Evolutionary conservation across 2,113 vertebrate genomes (phyloP).

Genomic region (Noctilio leporinus): DNA sequence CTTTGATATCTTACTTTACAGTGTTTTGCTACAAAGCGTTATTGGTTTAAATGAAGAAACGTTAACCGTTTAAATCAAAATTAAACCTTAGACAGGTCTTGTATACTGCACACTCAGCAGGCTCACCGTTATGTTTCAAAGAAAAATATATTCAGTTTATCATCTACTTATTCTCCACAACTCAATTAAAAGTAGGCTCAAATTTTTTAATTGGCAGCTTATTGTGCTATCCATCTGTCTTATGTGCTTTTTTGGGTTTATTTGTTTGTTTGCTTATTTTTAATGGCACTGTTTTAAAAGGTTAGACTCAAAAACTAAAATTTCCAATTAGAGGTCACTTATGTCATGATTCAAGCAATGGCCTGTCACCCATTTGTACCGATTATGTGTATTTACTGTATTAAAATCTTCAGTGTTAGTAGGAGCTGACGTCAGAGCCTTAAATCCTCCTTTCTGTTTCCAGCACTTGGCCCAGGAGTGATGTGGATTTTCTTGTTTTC

Average conservation of each 20-base stretch:
- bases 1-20: conserved; percentile 58
- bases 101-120: conserved; percentile 44
- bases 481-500: neutral
- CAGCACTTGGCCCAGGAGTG: neutral
- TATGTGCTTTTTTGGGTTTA: neutral
- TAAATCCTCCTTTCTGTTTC: neutral
- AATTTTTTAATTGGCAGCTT: neutral
- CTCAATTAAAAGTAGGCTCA: conserved; percentile 53
- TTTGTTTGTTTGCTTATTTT: neutral
- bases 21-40: conserved; percentile 51
- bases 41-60: conserved; percentile 70
- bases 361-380: neutral
- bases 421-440: neutral
- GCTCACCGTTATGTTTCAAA: too few species aligned
- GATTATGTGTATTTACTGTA: neutral
- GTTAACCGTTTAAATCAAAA: conserved; percentile 67
- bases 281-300: neutral
- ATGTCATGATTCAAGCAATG: neutral
- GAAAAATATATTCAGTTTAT: conserved; percentile 39
- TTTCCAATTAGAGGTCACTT: neutral
- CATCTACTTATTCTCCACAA: conserved; percentile 39
- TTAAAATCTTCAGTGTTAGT: neutral
- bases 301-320: neutral
- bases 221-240: neutral
- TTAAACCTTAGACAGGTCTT: conserved; percentile 35